Conservation (phyloP, 2,888 invertebrate genomes). For the Halictus ligatus region DNA sequence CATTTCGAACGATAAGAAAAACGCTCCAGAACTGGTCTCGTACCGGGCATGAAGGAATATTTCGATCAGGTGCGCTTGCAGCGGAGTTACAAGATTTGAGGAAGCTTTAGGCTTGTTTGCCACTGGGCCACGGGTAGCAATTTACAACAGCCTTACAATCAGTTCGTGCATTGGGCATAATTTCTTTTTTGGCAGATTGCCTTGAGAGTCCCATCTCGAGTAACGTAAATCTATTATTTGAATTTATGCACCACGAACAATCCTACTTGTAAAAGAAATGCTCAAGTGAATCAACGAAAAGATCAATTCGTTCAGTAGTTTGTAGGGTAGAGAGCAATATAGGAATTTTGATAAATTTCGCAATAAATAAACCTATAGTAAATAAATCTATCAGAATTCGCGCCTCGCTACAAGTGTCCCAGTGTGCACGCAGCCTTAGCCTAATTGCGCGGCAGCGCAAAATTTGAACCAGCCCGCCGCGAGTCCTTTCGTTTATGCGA, state of each 20-base stretch:
- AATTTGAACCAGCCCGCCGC: neutral
- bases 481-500: neutral
- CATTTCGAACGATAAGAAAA: neutral
- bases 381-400: neutral
- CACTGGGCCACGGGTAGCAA: neutral
- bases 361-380: neutral
- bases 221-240: neutral
- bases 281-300: too few relatives aligned
- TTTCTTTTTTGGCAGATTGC: neutral
- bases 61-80: slow-evolving; percentile 18
- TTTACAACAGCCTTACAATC: neutral
- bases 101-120: neutral
- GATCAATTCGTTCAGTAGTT: neutral
- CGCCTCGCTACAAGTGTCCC: neutral
- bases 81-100: slow-evolving; percentile 5
- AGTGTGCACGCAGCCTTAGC: slow-evolving; percentile 11
- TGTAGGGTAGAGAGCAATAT: neutral
- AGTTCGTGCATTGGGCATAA: neutral
- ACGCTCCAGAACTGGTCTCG: slow-evolving; percentile 30
- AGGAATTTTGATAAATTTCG: neutral
- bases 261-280: too few relatives aligned
- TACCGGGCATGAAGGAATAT: slow-evolving; percentile 33
- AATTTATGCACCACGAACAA: too few relatives aligned
- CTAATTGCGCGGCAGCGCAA: slow-evolving; percentile 5
- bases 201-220: too few relatives aligned